A percentile compares a stretch with the other conserved stretches of the same genome.
Conservation (phyloP, 1,140 invertebrate genomes). For the Macrobrachium rosenbergii region DNA sequence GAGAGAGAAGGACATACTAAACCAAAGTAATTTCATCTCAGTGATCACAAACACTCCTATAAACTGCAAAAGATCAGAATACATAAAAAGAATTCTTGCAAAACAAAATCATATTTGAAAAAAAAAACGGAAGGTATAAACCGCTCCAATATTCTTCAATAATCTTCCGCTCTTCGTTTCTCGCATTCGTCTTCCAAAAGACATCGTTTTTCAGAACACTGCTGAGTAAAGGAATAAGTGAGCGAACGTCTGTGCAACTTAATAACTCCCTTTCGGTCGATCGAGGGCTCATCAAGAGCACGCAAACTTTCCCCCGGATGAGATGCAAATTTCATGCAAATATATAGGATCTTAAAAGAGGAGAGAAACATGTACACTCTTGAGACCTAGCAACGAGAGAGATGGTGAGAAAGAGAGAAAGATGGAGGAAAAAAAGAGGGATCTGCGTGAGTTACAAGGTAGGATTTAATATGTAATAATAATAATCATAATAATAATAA, state of each 20-base stretch:
- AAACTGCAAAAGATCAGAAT: neutral
- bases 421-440: slow-evolving; percentile 1
- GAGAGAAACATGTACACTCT: slow-evolving; percentile 1
- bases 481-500: neutral
- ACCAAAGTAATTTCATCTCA: neutral
- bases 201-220: too few species aligned
- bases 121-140: too few species aligned
- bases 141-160: too few species aligned
- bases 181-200: too few species aligned
- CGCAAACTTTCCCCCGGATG: neutral
- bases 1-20: neutral
- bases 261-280: too few species aligned
- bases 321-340: neutral
- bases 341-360: neutral
- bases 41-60: neutral
- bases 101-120: too few species aligned
- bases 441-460: slow-evolving; percentile 13
- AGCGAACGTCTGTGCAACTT: too few species aligned
- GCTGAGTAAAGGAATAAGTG: too few species aligned
- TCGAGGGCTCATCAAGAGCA: too few species aligned
- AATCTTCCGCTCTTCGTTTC: too few species aligned
- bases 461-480: slow-evolving; percentile 13
- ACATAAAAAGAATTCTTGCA: neutral
- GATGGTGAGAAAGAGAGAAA: slow-evolving; percentile 16
- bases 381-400: too few species aligned